These are phyloP conservation scores for Plectrocnemia conspersa DNA, from an alignment of 1,140 invertebrate species.

Conservation along the genomic window DNA sequence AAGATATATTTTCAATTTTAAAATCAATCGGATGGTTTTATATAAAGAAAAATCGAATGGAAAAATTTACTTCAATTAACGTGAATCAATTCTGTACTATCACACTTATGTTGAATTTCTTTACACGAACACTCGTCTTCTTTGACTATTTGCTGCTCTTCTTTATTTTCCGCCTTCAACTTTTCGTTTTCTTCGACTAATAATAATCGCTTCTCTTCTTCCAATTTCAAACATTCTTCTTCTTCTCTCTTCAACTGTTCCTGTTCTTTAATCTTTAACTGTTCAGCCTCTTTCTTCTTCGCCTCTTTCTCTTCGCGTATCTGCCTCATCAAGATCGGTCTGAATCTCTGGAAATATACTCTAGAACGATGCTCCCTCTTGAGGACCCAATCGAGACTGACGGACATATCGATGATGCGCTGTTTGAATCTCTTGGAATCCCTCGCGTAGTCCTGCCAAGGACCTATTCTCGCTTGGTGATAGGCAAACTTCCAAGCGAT, in stretches of 20 bases:
- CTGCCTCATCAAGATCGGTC: slow-evolving; percentile 49
- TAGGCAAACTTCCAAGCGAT: slow-evolving; percentile 47
- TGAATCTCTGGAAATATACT: slow-evolving; percentile 49
- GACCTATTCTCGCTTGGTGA: slow-evolving; percentile 42
- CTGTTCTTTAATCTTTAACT: slow-evolving; percentile 14
- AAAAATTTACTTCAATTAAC: no score
- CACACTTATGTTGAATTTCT: no score
- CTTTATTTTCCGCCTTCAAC: no score
- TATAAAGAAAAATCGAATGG: no score
- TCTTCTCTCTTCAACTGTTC: slow-evolving; percentile 31
- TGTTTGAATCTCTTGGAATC: slow-evolving; percentile 46
- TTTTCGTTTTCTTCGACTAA: no score
- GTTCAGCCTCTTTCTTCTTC: slow-evolving; percentile 38
- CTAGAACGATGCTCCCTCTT: slow-evolving; percentile 45
- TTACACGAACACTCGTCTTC: no score
- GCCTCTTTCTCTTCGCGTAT: slow-evolving; percentile 41
- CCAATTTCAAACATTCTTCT: slow-evolving; percentile 7
- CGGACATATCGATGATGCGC: slow-evolving; percentile 46
- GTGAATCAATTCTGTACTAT: no score
- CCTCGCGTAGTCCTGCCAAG: slow-evolving; percentile 42
- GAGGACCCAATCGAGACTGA: slow-evolving; percentile 49
- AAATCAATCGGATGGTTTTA: no score
- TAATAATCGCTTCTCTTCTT: slow-evolving; percentile 1
- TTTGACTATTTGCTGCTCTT: no score
- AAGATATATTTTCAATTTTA: no score